Conservation (phyloP, 2,888 invertebrate genomes). For the Allygus modestus region DNA sequence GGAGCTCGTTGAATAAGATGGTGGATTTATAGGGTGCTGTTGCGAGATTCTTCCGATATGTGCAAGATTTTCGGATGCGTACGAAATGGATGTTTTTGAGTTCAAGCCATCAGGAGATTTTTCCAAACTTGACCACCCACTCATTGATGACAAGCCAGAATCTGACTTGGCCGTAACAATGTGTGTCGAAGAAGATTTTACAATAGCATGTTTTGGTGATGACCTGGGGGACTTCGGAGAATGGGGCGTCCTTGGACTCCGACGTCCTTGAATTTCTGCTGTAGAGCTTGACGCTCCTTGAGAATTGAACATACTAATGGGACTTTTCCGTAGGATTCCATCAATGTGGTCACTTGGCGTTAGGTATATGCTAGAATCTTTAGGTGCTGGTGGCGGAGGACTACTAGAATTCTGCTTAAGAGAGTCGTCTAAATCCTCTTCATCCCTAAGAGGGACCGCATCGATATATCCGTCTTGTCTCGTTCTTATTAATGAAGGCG, state of each 20-base stretch:
- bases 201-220: constrained; percentile 82
- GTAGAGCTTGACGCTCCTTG: constrained; percentile 30
- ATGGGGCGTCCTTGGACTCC: constrained; percentile 80
- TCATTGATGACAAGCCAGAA: constrained; percentile 92
- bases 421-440: constrained; percentile 60
- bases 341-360: constrained; percentile 73
- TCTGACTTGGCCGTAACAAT: constrained; percentile 89
- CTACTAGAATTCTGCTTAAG: constrained; percentile 79
- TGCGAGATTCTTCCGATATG: constrained; percentile 71
- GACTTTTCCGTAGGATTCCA: constrained; percentile 58
- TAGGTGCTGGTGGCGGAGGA: constrained; percentile 90
- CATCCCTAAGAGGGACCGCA: constrained; percentile 44
- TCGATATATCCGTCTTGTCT: constrained; percentile 80
- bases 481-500: constrained; percentile 79
- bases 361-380: constrained; percentile 74
- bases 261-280: constrained; percentile 74
- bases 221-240: constrained; percentile 86
- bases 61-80: constrained; percentile 66
- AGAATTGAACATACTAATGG: constrained; percentile 59
- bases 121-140: constrained; percentile 90
- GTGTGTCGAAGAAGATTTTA: constrained; percentile 78
- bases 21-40: constrained; percentile 67
- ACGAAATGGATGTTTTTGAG: constrained; percentile 70
- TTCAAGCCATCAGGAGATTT: constrained; percentile 84
- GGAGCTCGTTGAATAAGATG: constrained; percentile 51